Percentiles rank a stretch among this genome's conserved stretches.
These are phyloP conservation scores for Xylocopa sonorina DNA, from an alignment of 1,140 invertebrate genomes.

Conservation along the genomic window DNA sequence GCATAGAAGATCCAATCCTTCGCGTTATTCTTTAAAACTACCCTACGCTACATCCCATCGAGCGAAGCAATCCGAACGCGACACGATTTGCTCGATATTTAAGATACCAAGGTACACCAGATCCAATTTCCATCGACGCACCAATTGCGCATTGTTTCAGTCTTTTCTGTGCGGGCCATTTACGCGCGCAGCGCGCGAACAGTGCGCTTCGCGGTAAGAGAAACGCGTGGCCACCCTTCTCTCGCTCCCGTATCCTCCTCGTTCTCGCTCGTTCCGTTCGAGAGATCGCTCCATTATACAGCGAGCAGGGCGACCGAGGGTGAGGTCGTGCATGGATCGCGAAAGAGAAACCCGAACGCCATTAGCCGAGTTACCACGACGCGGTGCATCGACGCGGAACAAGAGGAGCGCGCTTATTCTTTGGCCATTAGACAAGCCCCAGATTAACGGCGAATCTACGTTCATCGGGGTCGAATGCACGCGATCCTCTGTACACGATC, in stretches of 20 bases:
- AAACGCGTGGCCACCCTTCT: slow-evolving; percentile 46
- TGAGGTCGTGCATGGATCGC: slow-evolving; percentile 32
- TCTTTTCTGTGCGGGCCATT: slow-evolving; percentile 33
- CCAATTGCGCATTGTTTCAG: slow-evolving; percentile 40
- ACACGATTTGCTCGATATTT: slow-evolving; percentile 10
- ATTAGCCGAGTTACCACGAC: background rate
- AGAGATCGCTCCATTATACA: slow-evolving; percentile 61
- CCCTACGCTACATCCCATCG: slow-evolving; percentile 27
- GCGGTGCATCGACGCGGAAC: slow-evolving; percentile 26
- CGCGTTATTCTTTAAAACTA: too few relatives aligned
- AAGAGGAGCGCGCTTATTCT: slow-evolving; percentile 11
- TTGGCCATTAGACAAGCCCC: slow-evolving; percentile 5
- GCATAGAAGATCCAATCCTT: too few relatives aligned
- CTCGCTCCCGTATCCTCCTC: slow-evolving; percentile 49
- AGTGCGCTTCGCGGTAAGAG: slow-evolving; percentile 52
- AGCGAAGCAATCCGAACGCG: slow-evolving; percentile 18
- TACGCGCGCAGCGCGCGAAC: slow-evolving; percentile 4
- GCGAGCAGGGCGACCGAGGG: too few relatives aligned
- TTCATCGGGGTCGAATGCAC: background rate
- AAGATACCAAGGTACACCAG: background rate
- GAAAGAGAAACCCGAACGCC: slow-evolving; percentile 22
- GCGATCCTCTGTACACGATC: background rate
- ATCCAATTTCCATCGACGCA: slow-evolving; percentile 44
- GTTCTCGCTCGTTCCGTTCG: slow-evolving; percentile 54
- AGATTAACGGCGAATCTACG: slow-evolving; percentile 20